These are phyloP conservation scores for Plodia interpunctella DNA, from an alignment of 1,140 invertebrate genomes.

Conservation along the genomic window DNA sequence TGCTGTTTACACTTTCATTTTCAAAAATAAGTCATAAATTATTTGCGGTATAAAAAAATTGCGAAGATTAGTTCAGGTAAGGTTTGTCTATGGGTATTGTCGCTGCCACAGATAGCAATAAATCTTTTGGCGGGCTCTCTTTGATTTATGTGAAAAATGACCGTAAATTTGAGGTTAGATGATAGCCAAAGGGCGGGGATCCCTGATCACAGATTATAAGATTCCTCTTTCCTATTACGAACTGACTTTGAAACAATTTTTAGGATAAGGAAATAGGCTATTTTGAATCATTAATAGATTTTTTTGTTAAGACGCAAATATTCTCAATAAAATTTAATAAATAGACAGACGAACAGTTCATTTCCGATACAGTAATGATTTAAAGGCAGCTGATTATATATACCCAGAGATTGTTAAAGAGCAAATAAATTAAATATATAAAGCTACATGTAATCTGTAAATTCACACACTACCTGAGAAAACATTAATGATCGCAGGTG, in stretches of 20 bases:
- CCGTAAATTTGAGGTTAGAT: constrained; percentile 70
- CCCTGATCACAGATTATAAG: constrained; percentile 31
- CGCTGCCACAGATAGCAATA: constrained; percentile 55
- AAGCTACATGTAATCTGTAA: too few species aligned
- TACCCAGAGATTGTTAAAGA: too few species aligned
- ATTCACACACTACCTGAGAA: too few species aligned
- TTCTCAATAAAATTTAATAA: not conserved
- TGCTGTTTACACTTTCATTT: constrained; percentile 52
- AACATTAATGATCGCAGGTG: too few species aligned
- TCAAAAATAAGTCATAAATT: constrained; percentile 42
- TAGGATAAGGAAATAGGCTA: not conserved
- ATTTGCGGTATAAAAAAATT: constrained; percentile 32
- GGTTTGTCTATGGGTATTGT: constrained; percentile 44
- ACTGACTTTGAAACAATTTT: not conserved
- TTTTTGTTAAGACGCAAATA: not conserved
- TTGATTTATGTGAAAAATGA: constrained; percentile 77
- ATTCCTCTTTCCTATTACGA: constrained; percentile 50
- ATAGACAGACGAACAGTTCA: too few species aligned
- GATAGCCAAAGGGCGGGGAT: constrained; percentile 43
- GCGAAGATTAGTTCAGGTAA: constrained; percentile 47
- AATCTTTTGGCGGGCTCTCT: constrained; percentile 65
- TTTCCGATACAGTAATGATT: too few species aligned
- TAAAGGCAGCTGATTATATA: too few species aligned
- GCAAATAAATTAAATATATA: too few species aligned
- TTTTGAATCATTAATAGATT: not conserved